Evolutionary conservation across 2,888 invertebrate species (phyloP), one percentile per base, ranked within the genome.

Genomic region (Tanytarsus gracilentus): DNA sequence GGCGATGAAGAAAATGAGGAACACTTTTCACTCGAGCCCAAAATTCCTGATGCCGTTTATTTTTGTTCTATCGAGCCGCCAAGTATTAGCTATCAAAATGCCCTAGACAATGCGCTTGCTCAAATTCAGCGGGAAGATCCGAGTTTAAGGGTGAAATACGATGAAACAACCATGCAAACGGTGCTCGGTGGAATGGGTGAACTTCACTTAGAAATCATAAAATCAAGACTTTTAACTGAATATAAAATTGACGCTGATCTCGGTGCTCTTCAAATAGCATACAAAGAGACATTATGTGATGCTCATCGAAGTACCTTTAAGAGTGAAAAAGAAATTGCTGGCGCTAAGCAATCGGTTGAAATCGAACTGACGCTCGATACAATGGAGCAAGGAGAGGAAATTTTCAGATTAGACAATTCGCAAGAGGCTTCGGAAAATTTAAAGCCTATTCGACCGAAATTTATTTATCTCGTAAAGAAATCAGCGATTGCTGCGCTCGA

Each of bases 121-220:
- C 85, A 91, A 70, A 74, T 98, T 56, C 83, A 85, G 70, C 76
- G 89, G 14, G 97, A 97, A 74, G 97, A 97, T 76, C 97, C 98
- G 3, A 93, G 93, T 70, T 75, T 94, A 50, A 74, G 84, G 64
- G 89, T 95, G 6, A 77, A 75, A 40, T 75, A 81, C 11, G 86
- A 94, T 69, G 71, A 78, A 2, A 90, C 91, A 63, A 89, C 89
- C 0, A 91, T 89, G 0, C 95, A 97, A 77, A 88, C 87, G 0
- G 83, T 95, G 53, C 76, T 94, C 2, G 86, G 85, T 60, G 93
- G 97, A 11, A 98, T 98, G 98, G 99, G 99, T 1, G 97, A 99
- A 72, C 78, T 99, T 1, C 99, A 99, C 70, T 77, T 99, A 63
- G 97, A 99, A 65, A 86, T 97, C 62, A 86, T 97, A 36, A 88